Base-by-base conservation (phyloP, 2,888 invertebrate species). In the Agrenia bidenticulata region DNA sequence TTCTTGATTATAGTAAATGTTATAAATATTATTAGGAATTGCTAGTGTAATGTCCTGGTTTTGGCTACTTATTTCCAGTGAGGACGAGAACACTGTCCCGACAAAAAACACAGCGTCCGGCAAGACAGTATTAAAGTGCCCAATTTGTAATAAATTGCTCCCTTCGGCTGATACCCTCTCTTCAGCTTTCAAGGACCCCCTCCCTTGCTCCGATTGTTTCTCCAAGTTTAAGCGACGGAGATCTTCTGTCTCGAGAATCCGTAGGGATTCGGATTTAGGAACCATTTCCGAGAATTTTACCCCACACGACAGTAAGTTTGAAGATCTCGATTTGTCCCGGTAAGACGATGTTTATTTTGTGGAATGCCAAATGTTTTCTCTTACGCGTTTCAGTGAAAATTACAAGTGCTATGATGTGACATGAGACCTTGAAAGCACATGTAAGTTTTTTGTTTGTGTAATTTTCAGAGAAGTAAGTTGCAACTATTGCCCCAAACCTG, bases 251-350 rank as follows among this genome's bases (percentile, higher is more conserved):
- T 26, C 66, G 11, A 57, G 61, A 37, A 63, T 68, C 26, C 51
- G 70, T 39, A 65, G 70, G 39, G 65, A 70, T 42, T 70, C 70
- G 53, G 70, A 70, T 58, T 61, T 70, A 54, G 70, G 70, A 21
- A 70, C 70, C 1, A 70, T 70, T 66, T 67, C 67, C 13, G 70
- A 70, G 61, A 65, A 67, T 70, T 57, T 32, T 11, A 7, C 51
- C 50, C 55, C 64, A 17, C 68, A 65, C 61, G 68, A 68, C 60
- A 63, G 62, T 56, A 68, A 68, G 64, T 68, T 68, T 56, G 65
- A 64, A 59, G 68, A 65, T 68, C 68, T 68, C 68, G 68, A 68
- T 65, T 64, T 68, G 60, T 68, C 68, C 50, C 45, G 68, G 68
- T 68, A 60, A 63, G 57, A 21, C 2, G 13, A 23, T 26, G 27